phyloP scores from a whole-genome alignment of 2,888 invertebrate genomes.

The Drosophila pseudotakahashii region DNA sequence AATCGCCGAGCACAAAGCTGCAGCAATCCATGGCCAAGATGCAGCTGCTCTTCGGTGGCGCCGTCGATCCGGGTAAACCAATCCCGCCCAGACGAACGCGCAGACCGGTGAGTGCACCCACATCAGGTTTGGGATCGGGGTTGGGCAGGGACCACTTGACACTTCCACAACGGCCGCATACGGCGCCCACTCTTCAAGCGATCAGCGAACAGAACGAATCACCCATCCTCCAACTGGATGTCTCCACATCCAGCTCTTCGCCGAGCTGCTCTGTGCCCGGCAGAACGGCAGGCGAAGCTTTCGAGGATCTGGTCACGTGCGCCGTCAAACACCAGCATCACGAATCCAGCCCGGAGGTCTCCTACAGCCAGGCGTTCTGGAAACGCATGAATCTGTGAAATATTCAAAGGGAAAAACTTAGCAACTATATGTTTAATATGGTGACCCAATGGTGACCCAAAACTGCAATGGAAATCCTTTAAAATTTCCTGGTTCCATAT shows the following conservation, averaged over 20 bases:
- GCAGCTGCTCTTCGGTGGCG: slow-evolving; percentile 66
- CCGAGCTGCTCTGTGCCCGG: too few relatives aligned
- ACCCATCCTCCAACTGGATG: not conserved
- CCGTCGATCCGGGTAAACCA: not conserved
- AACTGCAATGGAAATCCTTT: too few relatives aligned
- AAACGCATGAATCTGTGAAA: slow-evolving; percentile 55
- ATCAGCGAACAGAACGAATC: not conserved
- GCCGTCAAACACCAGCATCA: not conserved
- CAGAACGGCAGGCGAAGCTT: slow-evolving; percentile 1
- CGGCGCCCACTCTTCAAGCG: slow-evolving; percentile 49
- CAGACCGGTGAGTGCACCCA: slow-evolving; percentile 23
- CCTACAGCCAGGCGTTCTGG: slow-evolving; percentile 60
- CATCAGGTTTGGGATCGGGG: not conserved
- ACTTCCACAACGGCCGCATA: slow-evolving; percentile 50
- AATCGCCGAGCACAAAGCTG: slow-evolving; percentile 52
- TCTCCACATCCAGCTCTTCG: slow-evolving; percentile 9
- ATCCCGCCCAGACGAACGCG: slow-evolving; percentile 3
- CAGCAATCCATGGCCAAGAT: slow-evolving; percentile 79
- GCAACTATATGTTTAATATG: not conserved
- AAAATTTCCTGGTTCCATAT: not conserved
- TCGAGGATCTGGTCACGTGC: slow-evolving; percentile 9
- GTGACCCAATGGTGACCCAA: not conserved
- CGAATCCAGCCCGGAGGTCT: slow-evolving; percentile 21
- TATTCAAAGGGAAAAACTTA: not conserved
- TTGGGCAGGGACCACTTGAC: not conserved